Evolutionary conservation across 2,797 vertebrate genomes (phyloP).

Genomic region (Poeciliopsis infans): DNA sequence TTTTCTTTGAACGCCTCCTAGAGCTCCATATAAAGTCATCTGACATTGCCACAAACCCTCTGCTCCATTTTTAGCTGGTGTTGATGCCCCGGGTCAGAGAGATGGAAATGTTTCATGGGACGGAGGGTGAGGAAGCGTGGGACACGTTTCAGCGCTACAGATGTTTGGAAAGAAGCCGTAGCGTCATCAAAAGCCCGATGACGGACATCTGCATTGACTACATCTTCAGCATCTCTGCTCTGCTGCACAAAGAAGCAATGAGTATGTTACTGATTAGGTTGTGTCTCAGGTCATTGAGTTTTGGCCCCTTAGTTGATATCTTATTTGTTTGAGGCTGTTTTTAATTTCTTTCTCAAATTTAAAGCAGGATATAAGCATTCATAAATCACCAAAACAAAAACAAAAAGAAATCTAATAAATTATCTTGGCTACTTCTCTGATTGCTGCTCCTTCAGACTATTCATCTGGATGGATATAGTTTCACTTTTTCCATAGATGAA

Average conservation of each 20-base stretch:
- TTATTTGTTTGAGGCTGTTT: neutral
- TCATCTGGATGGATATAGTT: too few species aligned
- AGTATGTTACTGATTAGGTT: constrained; percentile 66
- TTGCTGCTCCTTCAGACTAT: too few species aligned
- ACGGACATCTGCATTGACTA: constrained; percentile 92
- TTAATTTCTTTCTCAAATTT: neutral
- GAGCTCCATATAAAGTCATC: neutral
- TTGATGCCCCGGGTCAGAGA: constrained; percentile 92
- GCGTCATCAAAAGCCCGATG: constrained; percentile 92
- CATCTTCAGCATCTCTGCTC: constrained; percentile 93
- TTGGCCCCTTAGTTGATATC: neutral
- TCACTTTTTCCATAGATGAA: too few species aligned
- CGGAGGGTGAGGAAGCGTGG: constrained; percentile 86
- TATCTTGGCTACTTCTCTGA: neutral
- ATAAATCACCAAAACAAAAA: neutral
- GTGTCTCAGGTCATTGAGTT: neutral
- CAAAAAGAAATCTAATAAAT: neutral
- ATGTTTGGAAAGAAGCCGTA: constrained; percentile 94
- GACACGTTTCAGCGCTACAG: constrained; percentile 96
- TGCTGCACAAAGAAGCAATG: constrained; percentile 90
- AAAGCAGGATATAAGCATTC: neutral
- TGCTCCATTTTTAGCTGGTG: constrained; percentile 82
- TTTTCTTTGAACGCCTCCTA: neutral
- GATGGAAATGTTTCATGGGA: constrained; percentile 89
- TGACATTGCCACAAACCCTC: neutral